A percentile compares a stretch with the other conserved stretches of the same genome.
Conservation (phyloP, 1,140 invertebrate genomes). For the Aplysia californica region DNA sequence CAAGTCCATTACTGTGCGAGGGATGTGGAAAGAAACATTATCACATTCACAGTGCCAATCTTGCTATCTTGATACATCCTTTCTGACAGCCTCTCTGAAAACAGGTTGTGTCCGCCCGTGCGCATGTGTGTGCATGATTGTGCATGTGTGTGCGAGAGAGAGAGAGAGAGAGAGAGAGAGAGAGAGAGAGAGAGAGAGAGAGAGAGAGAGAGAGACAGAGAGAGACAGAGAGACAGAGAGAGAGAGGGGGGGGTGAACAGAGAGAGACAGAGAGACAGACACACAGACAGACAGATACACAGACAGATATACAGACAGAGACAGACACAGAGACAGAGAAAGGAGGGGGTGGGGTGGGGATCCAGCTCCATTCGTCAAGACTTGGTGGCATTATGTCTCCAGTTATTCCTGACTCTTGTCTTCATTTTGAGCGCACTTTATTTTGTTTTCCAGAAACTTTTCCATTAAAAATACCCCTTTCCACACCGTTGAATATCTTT, state of each 20-base stretch:
- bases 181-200: background rate
- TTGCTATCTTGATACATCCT: no score
- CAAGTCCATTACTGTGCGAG: background rate
- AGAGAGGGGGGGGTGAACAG: background rate
- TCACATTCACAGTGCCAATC: background rate
- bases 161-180: background rate
- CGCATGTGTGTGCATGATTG: no score
- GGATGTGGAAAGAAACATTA: background rate
- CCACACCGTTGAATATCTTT: no score
- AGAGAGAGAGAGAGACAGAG: background rate
- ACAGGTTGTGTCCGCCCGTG: no score
- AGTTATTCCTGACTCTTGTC: no score
- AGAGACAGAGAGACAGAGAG: background rate
- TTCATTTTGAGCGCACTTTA: no score
- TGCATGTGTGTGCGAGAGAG: background rate
- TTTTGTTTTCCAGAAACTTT: no score
- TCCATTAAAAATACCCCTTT: no score
- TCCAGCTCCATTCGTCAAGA: no score
- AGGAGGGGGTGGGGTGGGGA: background rate
- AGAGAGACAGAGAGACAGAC: slow-evolving; percentile 5
- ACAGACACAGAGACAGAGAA: background rate
- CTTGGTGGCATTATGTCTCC: no score
- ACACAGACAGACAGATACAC: background rate
- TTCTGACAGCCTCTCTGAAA: no score
- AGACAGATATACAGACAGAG: background rate